Evolutionary conservation across 2,888 invertebrate genomes (phyloP), one percentile per base, ranked within the genome.

Genomic region (Julus scanicus): DNA sequence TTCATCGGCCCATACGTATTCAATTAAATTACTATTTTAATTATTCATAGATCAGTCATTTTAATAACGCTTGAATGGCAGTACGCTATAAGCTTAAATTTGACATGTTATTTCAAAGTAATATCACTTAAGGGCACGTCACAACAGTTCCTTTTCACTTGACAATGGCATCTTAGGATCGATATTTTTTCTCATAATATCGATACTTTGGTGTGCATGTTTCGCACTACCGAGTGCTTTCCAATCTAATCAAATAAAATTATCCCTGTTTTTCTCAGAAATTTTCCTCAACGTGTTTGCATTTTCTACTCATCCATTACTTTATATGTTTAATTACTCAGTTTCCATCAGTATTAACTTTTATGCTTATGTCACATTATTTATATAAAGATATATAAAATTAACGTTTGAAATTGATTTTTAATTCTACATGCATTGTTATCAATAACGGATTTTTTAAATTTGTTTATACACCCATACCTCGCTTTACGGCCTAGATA

Each of bases 1-100:
- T 71, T 71, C 63, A 71, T 71, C 63, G 63, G 63, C 20, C 37
- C 80, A 80, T 80, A 80, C 80, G 80, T 80, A 80, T 80, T 80
- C 80, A 80, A 80, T 80, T 80, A 80, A 80, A 80, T 80, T 80
- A 80, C 80, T 80, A 80, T 80, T 80, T 80, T 80, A 80, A 80
- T 80, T 80, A 80, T 80, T 80, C 80, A 80, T 80, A 80, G 80
- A 80, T 80, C 80, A 80, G 80, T 80, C 80, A 80, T 80, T 80
- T 80, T 80, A 80, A 80, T 80, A 80, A 80, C 80, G 80, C 80
- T 80, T 80, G 80, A 80, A 80, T 80, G 80, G 80, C 80, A 80
- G 80, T 80, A 80, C 80, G 80, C 80, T 80, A 80, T 80, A 80
- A 80, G 80, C 80, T 80, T 80, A 80, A 80, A 80, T 80, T 80